A percentile compares a stretch with the other conserved stretches of the same genome.
phyloP scores from a whole-genome alignment of 2,113 vertebrate species.

The Lagenorhynchus albirostris region DNA sequence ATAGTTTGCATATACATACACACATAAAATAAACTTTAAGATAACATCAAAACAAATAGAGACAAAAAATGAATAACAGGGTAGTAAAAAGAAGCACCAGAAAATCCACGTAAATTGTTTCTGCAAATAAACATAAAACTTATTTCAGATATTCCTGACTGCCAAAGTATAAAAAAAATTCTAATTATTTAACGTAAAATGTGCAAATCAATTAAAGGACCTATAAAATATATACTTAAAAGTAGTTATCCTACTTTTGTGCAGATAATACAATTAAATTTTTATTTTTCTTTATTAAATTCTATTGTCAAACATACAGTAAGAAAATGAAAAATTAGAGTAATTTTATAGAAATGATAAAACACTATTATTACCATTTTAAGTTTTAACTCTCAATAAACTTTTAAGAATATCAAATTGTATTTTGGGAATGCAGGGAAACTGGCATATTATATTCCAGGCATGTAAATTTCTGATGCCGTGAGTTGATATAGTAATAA shows the following conservation, averaged over 20 bases:
- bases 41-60: not conserved
- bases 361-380: not conserved
- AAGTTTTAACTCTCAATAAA: not conserved
- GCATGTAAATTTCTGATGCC: not conserved
- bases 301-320: not conserved
- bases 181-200: not conserved
- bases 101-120: not conserved
- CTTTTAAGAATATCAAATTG: not conserved
- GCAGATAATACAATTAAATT: not conserved
- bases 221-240: not conserved
- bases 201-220: not conserved
- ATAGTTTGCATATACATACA: not conserved
- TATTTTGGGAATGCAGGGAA: not conserved
- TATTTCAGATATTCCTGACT: not conserved
- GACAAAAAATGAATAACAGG: not conserved
- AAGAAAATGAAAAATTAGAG: not conserved
- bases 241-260: not conserved
- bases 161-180: not conserved
- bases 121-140: not conserved
- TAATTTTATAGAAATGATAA: not conserved
- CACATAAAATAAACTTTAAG: not conserved
- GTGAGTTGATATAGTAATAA: not conserved
- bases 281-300: not conserved
- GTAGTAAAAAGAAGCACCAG: not conserved
- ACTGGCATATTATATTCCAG: not conserved